Conservation (phyloP, 1,140 invertebrate genomes). For the Pemphigus obesinymphae region DNA sequence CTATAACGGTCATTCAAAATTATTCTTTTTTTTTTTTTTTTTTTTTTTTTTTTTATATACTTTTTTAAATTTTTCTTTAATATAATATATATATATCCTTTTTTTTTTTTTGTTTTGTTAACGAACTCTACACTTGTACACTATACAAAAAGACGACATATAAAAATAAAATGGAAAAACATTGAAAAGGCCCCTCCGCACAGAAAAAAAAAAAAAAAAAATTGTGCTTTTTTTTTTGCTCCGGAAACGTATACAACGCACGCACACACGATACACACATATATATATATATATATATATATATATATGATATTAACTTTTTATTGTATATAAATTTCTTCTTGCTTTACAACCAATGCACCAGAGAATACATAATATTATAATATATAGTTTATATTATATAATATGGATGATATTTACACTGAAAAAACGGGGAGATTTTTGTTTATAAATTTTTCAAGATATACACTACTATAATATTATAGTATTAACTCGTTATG, state of each 20-base stretch:
- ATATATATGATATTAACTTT: not conserved
- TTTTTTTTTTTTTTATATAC: not conserved
- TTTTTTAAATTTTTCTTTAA: not conserved
- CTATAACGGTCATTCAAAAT: constrained; percentile 4
- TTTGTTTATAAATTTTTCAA: not conserved
- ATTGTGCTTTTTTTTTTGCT: constrained; percentile 25
- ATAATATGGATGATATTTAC: not conserved
- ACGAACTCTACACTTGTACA: constrained; percentile 41
- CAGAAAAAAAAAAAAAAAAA: constrained; percentile 2
- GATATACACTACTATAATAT: not conserved
- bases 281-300: not conserved
- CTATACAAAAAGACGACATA: constrained; percentile 38
- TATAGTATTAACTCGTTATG: too few species aligned
- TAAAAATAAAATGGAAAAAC: constrained; percentile 39
- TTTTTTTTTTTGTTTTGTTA: constrained; percentile 29
- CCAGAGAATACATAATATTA: constrained; percentile 12
- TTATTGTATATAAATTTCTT: constrained; percentile 28
- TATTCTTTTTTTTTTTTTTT: too few species aligned
- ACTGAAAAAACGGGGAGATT: not conserved
- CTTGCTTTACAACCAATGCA: constrained; percentile 34
- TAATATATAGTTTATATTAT: not conserved
- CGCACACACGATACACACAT: not conserved
- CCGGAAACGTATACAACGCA: not conserved
- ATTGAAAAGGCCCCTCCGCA: constrained; percentile 38
- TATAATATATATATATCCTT: not conserved